A percentile compares a stretch with the other conserved stretches of the same genome.
phyloP scores from a whole-genome alignment of 92 coral and sea anemone genomes.

The Palythoa caribaeorum region DNA sequence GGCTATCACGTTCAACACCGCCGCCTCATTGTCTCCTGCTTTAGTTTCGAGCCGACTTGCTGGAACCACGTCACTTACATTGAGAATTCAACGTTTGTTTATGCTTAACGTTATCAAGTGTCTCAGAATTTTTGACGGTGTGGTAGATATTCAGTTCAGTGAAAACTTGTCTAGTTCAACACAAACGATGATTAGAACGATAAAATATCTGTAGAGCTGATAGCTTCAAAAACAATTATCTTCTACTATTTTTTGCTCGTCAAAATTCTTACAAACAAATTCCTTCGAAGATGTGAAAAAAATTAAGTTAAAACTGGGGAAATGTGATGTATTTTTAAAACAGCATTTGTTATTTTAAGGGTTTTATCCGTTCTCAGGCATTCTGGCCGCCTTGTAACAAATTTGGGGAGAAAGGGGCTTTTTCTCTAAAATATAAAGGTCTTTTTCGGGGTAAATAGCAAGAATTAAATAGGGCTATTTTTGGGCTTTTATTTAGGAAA shows the following conservation, averaged over 20 bases:
- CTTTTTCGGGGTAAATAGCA: too few relatives aligned
- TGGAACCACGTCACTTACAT: not conserved
- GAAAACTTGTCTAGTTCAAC: not conserved
- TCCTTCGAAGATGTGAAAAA: not conserved
- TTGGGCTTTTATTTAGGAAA: too few relatives aligned
- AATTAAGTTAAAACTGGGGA: not conserved
- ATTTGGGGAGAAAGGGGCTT: too few relatives aligned
- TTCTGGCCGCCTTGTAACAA: too few relatives aligned
- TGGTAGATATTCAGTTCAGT: not conserved
- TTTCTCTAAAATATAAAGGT: too few relatives aligned
- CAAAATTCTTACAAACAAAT: not conserved
- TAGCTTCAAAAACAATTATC: not conserved
- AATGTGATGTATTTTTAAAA: too few relatives aligned
- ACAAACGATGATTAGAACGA: not conserved
- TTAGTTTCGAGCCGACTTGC: not conserved
- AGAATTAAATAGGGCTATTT: too few relatives aligned
- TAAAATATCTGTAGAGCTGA: too few relatives aligned
- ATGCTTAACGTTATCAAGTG: not conserved
- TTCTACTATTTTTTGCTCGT: not conserved
- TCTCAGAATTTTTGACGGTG: not conserved
- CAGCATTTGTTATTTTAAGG: too few relatives aligned
- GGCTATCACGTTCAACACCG: not conserved
- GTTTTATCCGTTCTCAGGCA: too few relatives aligned
- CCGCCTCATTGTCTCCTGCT: conserved; percentile 15
- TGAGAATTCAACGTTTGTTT: not conserved